Evolutionary conservation across 2,888 invertebrate genomes (phyloP).

Genomic region (Standfussiana lucernea): DNA sequence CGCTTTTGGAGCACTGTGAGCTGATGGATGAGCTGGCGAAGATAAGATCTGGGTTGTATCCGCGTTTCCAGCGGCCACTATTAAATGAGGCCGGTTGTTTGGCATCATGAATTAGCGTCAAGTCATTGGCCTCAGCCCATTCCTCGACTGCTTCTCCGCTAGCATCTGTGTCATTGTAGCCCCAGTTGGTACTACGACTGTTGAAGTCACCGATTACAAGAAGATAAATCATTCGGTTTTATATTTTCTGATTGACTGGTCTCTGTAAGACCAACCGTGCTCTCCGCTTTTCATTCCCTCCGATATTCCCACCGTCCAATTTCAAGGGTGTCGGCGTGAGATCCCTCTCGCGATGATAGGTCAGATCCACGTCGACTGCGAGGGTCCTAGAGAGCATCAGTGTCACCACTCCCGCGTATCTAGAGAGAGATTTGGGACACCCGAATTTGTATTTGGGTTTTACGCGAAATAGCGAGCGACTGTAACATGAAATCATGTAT

Average conservation of each 20-base stretch:
- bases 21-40: too few relatives aligned
- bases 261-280: not conserved
- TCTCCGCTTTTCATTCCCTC: not conserved
- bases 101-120: too few relatives aligned
- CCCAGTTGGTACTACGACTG: too few relatives aligned
- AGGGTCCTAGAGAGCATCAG: not conserved
- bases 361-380: constrained; percentile 2
- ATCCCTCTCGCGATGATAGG: not conserved
- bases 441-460: not conserved
- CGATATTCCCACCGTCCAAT: constrained; percentile 4
- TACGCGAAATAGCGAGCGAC: not conserved
- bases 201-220: too few relatives aligned
- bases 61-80: too few relatives aligned
- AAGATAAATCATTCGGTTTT: not conserved
- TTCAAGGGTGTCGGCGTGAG: constrained; percentile 5
- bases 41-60: too few relatives aligned
- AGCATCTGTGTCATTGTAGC: too few relatives aligned
- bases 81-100: too few relatives aligned
- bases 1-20: too few relatives aligned
- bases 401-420: constrained; percentile 9
- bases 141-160: too few relatives aligned
- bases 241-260: not conserved
- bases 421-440: not conserved
- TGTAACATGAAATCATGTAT: not conserved
- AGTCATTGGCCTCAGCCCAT: too few relatives aligned